Percentiles rank a stretch among this genome's conserved stretches.
Evolutionary conservation across 2,113 vertebrate species (phyloP).

Genomic region (Tiliqua scincoides): DNA sequence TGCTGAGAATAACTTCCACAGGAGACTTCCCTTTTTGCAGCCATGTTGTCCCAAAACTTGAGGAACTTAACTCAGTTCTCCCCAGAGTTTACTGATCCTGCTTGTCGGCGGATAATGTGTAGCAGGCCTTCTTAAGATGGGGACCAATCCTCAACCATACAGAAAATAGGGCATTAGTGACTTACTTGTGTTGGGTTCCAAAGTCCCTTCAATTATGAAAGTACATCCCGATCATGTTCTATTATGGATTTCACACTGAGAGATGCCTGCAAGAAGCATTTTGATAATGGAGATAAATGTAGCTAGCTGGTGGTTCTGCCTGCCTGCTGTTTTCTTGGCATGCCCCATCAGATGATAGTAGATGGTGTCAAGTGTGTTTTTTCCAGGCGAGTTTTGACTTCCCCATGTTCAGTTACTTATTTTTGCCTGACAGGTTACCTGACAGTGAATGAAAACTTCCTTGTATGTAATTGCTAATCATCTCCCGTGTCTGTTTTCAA

Average conservation of each 20-base stretch:
- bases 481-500: rapidly evolving
- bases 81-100: background rate
- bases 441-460: slow-evolving; percentile 15
- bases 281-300: background rate
- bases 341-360: background rate
- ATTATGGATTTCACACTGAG: background rate
- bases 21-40: background rate
- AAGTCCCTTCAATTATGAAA: background rate
- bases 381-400: background rate
- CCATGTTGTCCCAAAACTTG: background rate
- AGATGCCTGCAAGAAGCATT: background rate
- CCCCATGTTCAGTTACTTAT: background rate
- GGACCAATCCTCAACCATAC: background rate
- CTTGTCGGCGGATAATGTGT: background rate
- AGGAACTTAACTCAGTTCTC: background rate
- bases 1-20: too few relatives aligned
- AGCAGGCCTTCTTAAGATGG: background rate
- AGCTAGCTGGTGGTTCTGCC: too few relatives aligned
- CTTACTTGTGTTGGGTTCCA: background rate
- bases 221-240: background rate
- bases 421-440: slow-evolving; percentile 17
- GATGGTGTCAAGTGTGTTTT: background rate
- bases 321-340: background rate
- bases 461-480: slow-evolving; percentile 2
- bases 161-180: background rate